Evolutionary conservation across 2,113 vertebrate species (phyloP).

Genomic region (Rynchops niger): DNA sequence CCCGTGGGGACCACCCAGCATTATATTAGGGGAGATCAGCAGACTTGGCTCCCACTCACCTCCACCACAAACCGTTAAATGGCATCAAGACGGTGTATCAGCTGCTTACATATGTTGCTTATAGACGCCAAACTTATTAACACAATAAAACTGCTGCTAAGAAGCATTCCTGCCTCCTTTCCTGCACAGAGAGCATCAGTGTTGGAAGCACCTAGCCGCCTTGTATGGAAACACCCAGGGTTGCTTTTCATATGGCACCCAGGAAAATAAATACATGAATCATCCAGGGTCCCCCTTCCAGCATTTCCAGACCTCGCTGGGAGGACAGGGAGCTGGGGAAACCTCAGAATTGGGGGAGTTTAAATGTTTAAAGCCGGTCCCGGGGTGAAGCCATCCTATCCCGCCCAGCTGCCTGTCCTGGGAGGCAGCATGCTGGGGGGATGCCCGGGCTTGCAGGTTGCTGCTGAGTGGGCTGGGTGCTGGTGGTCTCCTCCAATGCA

Average conservation of each 20-base stretch:
- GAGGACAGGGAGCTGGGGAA: not conserved
- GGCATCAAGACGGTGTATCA: not conserved
- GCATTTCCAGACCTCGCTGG: not conserved
- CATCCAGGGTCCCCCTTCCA: not conserved
- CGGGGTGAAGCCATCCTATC: not conserved
- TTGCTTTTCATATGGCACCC: not conserved
- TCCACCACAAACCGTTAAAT: not conserved
- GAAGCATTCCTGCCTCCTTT: not conserved
- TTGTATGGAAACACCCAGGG: not conserved
- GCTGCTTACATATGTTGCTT: not conserved
- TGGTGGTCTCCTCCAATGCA: accelerated
- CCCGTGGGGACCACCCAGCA: accelerated
- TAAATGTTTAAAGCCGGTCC: not conserved
- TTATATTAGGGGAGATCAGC: not conserved
- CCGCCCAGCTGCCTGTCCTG: accelerated
- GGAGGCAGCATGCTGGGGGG: accelerated
- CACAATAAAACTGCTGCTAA: not conserved
- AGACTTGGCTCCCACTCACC: not conserved
- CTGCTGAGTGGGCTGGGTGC: not conserved
- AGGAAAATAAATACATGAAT: accelerated
- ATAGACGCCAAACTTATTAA: not conserved
- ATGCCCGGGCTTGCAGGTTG: not conserved
- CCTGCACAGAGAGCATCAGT: accelerated
- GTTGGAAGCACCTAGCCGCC: not conserved
- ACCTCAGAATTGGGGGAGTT: accelerated